Conservation (phyloP, 2,113 vertebrate genomes). For the Antechinus stuartii region DNA sequence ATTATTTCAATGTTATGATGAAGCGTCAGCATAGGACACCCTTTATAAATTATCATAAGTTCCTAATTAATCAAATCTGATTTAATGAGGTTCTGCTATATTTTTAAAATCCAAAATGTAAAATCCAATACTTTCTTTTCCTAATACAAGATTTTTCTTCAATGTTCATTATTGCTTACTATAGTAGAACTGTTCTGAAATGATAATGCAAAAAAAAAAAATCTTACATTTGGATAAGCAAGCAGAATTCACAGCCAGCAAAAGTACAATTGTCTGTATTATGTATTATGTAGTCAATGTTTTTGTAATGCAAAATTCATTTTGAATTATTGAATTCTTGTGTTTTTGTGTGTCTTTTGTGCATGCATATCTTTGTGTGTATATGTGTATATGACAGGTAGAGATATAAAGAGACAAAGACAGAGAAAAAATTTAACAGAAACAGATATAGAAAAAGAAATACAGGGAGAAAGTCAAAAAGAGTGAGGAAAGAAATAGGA, state of each 20-base stretch:
- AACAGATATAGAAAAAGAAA: not conserved
- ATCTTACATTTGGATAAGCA: not conserved
- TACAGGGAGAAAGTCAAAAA: not conserved
- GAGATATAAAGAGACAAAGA: not conserved
- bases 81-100: slow-evolving; percentile 6
- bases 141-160: not conserved
- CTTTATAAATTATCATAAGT: slow-evolving; percentile 1
- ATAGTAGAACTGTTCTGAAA: not conserved
- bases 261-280: slow-evolving; percentile 16
- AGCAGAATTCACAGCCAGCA: not conserved
- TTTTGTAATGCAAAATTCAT: not conserved
- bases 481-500: not conserved
- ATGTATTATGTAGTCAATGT: not conserved
- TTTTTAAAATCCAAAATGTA: not conserved
- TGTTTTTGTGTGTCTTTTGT: not conserved
- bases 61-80: slow-evolving; percentile 7
- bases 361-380: no score
- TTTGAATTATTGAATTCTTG: not conserved
- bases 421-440: not conserved
- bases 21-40: not conserved
- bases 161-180: not conserved
- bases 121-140: not conserved
- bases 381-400: no score
- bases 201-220: not conserved
- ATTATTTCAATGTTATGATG: not conserved